phyloP scores from a whole-genome alignment of 2,888 invertebrate genomes.

The Seira sanloemensis region DNA sequence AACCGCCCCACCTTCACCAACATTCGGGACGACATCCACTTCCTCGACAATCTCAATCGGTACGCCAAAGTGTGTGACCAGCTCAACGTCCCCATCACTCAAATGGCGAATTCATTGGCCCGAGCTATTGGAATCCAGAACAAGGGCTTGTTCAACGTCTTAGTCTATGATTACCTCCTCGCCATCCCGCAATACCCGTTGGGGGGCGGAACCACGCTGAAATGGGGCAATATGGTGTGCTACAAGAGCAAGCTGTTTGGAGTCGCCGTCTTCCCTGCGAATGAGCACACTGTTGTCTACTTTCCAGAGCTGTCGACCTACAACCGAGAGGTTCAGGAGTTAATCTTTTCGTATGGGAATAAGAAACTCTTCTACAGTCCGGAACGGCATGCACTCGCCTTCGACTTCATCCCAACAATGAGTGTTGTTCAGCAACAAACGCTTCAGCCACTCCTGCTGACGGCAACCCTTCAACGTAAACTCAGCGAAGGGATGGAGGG shows the following conservation, averaged over 20 bases:
- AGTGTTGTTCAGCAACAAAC: neutral
- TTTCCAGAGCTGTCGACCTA: conserved; percentile 34
- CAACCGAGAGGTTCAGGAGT: conserved; percentile 22
- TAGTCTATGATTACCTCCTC: conserved; percentile 31
- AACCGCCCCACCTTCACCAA: conserved; percentile 33
- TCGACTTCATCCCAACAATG: conserved; percentile 29
- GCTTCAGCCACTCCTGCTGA: conserved; percentile 23
- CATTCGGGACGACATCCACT: conserved; percentile 23
- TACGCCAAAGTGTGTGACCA: conserved; percentile 39
- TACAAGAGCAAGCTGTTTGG: conserved; percentile 43
- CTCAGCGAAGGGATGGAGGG: neutral
- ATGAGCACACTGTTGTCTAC: conserved; percentile 24
- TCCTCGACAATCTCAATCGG: conserved; percentile 39
- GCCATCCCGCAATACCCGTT: conserved; percentile 49
- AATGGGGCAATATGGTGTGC: conserved; percentile 40
- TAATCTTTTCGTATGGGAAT: conserved; percentile 45
- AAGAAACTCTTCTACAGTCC: conserved; percentile 28
- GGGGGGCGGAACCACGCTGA: neutral
- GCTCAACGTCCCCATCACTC: conserved; percentile 27
- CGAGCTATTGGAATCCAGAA: conserved; percentile 47
- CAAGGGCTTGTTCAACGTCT: conserved; percentile 22
- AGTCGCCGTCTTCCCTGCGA: conserved; percentile 31
- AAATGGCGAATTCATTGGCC: conserved; percentile 34
- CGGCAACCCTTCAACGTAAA: conserved; percentile 36
- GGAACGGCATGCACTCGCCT: conserved; percentile 16